Base-by-base conservation (phyloP, 2,113 vertebrate genomes). In the Hemichromis elongatus region DNA sequence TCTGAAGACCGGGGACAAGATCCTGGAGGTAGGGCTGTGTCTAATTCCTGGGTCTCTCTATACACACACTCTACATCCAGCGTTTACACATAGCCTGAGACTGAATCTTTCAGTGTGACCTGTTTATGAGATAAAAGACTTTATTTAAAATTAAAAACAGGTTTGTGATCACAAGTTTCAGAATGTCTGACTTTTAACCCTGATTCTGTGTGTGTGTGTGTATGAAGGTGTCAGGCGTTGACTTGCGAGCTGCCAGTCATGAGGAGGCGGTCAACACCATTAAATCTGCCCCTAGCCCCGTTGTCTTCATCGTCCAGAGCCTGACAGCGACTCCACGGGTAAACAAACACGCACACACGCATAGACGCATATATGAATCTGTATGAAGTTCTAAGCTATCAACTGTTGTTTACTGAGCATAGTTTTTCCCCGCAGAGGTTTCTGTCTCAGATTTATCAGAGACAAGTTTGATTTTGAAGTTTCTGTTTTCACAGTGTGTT, bases 1-100 rank as follows among this genome's bases (percentile, higher is more conserved):
- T 50, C 96, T 99, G 79, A 98, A 98, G 96, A 99, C 98, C 18
- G 99, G 99, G 83, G 99, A 99, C 97, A 99, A 99, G 96, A 99
- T 99, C 93, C 96, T 99, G 79, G 97, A 99, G 97, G 99, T 98
- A 93, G 19, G 90, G 9, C 45, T 2, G 1, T 1, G 33, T 35
- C 70, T 78, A 30, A 18, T 18, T 6, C 61, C 84, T 73, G 70
- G 40, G 28, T 56, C 35, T 30, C 68, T 50, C 28, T 19, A 47
- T 2, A 11, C 35, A n/a, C n/a, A 3, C 4, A 2, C 5, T 14
- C 21, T 28, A 28, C 42, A 30, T 19, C 6, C 68, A 30, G 26
- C 16, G 8, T 70, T 70, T 47, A 70, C 40, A 47, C 24, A 16
- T 42, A 73, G 42, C 42, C 42, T 47, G 42, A 73, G 21, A 47